Base-by-base conservation (phyloP, 2,113 vertebrate genomes). In the Charadrius vociferus region DNA sequence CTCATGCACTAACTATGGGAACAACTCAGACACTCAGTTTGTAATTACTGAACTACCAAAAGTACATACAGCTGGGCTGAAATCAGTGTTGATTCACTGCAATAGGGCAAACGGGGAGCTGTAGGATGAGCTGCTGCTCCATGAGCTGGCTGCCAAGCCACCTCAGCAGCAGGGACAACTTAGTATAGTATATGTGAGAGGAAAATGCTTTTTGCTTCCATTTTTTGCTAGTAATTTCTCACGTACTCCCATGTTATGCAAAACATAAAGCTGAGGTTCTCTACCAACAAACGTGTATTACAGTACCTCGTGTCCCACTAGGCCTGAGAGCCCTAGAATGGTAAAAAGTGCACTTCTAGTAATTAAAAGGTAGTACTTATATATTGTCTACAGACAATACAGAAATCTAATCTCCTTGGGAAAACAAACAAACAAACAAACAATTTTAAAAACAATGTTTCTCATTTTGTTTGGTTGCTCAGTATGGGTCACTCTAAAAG, bases 21-120 rank as follows among this genome's bases (percentile, higher is more conserved):
- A 67, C 52, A 68, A 36, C 23, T 23, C 37, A 12, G 49, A 43
- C 14, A 21, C 12, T 37, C 30, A 14, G 1, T 13, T 2, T 73
- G 41, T 6, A 61, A 41, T 18, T 70, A 53, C 11, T 41, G 71
- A 81, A 10, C 24, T 53, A 9, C 18, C 24, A 55, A 34, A 88
- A 82, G 32, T 0, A 58, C 21, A 34, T 4, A 20, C 3, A 90
- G 27, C 27, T 43, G 49, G 82, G 66, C 53, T 5, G 13, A 45
- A 89, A 39, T 52, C 62, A 63, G 30, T 39, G 37, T 15, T 30
- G 53, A 52, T 32, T 75, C 74, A 61, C 36, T 61, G 30, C 30
- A 75, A 5, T 0, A 30, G 53, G 53, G 43, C 7, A 5, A 92
- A 32, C 39, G 5, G 30, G 0, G 1, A 78, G 55, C 49, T 73